Percentiles rank a stretch among this genome's conserved stretches.
These are phyloP conservation scores for Trissoscelio sp. DNA, from an alignment of 2,888 invertebrate genomes.

Conservation along the genomic window DNA sequence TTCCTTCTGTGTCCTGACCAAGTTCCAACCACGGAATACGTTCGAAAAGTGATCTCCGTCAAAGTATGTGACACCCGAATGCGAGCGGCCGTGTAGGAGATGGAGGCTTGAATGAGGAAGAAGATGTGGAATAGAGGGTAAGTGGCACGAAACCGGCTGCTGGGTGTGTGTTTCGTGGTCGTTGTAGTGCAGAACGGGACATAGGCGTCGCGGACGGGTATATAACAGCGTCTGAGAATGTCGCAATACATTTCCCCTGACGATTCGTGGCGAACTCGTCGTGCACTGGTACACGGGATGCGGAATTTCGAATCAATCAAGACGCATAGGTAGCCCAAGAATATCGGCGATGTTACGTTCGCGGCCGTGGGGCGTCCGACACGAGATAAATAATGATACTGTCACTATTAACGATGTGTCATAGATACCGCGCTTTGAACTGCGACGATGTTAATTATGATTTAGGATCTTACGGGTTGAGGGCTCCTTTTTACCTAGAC, in stretches of 20 bases:
- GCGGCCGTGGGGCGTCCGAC: slow-evolving; percentile 15
- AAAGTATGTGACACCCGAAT: slow-evolving; percentile 57
- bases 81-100: slow-evolving; percentile 64
- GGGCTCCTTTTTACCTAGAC: slow-evolving; percentile 2
- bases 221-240: slow-evolving; percentile 65
- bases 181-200: slow-evolving; percentile 56
- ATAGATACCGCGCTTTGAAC: slow-evolving; percentile 38
- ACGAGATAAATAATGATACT: slow-evolving; percentile 61
- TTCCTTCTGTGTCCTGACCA: no score
- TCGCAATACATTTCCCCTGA: slow-evolving; percentile 64
- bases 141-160: slow-evolving; percentile 71
- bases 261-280: slow-evolving; percentile 39
- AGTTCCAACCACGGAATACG: slow-evolving; percentile 50
- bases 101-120: slow-evolving; percentile 67
- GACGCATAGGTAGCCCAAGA: slow-evolving; percentile 28
- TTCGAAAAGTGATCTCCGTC: slow-evolving; percentile 62
- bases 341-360: slow-evolving; percentile 41
- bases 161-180: slow-evolving; percentile 53
- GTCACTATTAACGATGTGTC: slow-evolving; percentile 59
- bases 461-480: slow-evolving; percentile 33
- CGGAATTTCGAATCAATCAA: slow-evolving; percentile 65
- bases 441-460: slow-evolving; percentile 53
- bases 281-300: slow-evolving; percentile 34
- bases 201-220: slow-evolving; percentile 58
- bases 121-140: slow-evolving; percentile 69